A percentile compares a stretch with the other conserved stretches of the same genome.
phyloP scores from a whole-genome alignment of 2,797 vertebrate species.

The Lateolabrax maculatus region DNA sequence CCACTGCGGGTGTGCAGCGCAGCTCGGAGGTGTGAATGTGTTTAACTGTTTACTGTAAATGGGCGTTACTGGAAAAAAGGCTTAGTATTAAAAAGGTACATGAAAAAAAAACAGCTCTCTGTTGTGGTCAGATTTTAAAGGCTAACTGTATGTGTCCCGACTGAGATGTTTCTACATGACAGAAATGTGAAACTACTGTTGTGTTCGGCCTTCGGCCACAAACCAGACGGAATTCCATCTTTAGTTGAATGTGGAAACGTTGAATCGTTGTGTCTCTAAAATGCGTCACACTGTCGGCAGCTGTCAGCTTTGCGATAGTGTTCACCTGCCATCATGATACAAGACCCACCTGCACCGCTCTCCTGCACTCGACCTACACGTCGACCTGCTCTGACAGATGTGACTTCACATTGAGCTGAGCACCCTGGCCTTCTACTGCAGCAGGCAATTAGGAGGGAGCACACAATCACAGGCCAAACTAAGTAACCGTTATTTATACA shows the following conservation, averaged over 20 bases:
- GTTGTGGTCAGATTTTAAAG: neutral
- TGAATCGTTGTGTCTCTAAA: neutral
- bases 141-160: neutral
- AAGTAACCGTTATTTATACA: conserved; percentile 23
- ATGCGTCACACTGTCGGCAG: neutral
- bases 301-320: neutral
- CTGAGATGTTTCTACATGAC: neutral
- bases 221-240: neutral
- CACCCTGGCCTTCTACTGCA: neutral
- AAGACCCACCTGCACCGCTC: neutral
- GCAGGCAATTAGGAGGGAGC: neutral
- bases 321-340: neutral
- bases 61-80: conserved; percentile 12
- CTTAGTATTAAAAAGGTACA: conserved; percentile 30
- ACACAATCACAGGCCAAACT: neutral
- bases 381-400: neutral
- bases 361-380: neutral
- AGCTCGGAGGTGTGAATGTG: neutral
- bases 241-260: neutral
- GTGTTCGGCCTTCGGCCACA: neutral
- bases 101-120: conserved; percentile 10
- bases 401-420: neutral
- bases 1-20: neutral
- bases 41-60: conserved; percentile 25
- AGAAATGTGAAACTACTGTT: neutral